These are phyloP conservation scores for Macaria notata DNA, from an alignment of 2,888 invertebrate genomes.

Conservation along the genomic window DNA sequence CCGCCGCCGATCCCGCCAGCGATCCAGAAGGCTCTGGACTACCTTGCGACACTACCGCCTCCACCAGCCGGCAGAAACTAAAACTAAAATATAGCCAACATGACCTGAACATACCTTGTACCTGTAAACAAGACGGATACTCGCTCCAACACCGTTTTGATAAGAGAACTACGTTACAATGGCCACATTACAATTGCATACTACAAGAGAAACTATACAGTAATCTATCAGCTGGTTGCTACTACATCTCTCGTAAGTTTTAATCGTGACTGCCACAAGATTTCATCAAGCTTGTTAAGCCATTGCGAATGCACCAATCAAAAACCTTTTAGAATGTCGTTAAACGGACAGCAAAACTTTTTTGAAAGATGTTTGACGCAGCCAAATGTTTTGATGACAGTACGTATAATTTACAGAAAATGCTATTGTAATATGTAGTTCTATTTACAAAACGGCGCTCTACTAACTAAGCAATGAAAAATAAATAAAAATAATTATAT, in stretches of 20 bases:
- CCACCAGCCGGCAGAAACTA: slow-evolving; percentile 61
- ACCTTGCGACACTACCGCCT: slow-evolving; percentile 85
- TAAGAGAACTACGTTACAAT: slow-evolving; percentile 41
- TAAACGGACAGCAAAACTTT: neutral
- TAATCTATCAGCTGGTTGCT: neutral
- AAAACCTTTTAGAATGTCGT: slow-evolving; percentile 28
- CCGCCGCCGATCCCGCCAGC: slow-evolving; percentile 89
- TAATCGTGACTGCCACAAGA: slow-evolving; percentile 23
- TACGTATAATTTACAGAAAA: no score
- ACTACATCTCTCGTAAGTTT: slow-evolving; percentile 9
- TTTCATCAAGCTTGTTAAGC: slow-evolving; percentile 24
- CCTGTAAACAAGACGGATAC: slow-evolving; percentile 44
- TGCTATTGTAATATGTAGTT: slow-evolving; percentile 28
- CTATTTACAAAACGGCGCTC: slow-evolving; percentile 54
- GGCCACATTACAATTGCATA: neutral
- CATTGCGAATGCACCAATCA: slow-evolving; percentile 16
- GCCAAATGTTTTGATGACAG: no score
- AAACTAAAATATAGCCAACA: slow-evolving; percentile 18
- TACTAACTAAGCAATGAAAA: slow-evolving; percentile 63
- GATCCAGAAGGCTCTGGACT: slow-evolving; percentile 88
- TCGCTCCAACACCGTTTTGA: slow-evolving; percentile 48
- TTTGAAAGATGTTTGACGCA: no score
- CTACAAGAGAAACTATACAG: no score
- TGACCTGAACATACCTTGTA: slow-evolving; percentile 36
- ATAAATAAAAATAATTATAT: slow-evolving; percentile 55